Evolutionary conservation across 2,888 invertebrate genomes (phyloP).

Genomic region (Parasteatoda lunata): DNA sequence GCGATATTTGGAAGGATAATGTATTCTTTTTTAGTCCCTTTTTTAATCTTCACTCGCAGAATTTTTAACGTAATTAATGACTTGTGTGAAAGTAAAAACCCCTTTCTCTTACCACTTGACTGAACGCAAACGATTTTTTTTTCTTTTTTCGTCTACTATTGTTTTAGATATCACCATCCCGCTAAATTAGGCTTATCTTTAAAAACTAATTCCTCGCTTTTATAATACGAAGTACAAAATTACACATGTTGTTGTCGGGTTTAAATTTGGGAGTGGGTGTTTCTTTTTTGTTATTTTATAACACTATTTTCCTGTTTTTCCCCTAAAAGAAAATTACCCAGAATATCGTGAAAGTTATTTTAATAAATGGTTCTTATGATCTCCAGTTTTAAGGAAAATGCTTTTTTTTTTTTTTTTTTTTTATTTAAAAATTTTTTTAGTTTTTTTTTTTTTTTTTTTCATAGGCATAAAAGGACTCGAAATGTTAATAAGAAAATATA

Average conservation of each 20-base stretch:
- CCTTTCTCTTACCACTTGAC: not conserved
- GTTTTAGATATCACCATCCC: conserved; percentile 40
- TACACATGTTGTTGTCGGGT: too few relatives aligned
- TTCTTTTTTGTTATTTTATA: not conserved
- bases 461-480: too few relatives aligned
- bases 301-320: not conserved
- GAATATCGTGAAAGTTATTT: not conserved
- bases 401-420: not conserved
- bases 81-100: conserved; percentile 51
- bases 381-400: not conserved
- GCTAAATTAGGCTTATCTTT: conserved; percentile 63
- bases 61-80: conserved; percentile 66
- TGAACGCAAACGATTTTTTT: conserved; percentile 57
- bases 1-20: conserved; percentile 42
- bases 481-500: too few relatives aligned
- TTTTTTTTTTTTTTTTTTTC: too few relatives aligned
- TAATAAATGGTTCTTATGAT: conserved; percentile 1
- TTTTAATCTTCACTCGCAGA: conserved; percentile 48
- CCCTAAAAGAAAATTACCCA: not conserved
- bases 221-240: conserved; percentile 7
- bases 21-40: conserved; percentile 51
- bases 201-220: conserved; percentile 38
- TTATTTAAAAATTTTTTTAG: not conserved
- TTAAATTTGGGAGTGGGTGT: not conserved
- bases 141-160: conserved; percentile 25